Evolutionary conservation across 2,797 vertebrate species (phyloP).

Genomic region (Anguilla marmorata): DNA sequence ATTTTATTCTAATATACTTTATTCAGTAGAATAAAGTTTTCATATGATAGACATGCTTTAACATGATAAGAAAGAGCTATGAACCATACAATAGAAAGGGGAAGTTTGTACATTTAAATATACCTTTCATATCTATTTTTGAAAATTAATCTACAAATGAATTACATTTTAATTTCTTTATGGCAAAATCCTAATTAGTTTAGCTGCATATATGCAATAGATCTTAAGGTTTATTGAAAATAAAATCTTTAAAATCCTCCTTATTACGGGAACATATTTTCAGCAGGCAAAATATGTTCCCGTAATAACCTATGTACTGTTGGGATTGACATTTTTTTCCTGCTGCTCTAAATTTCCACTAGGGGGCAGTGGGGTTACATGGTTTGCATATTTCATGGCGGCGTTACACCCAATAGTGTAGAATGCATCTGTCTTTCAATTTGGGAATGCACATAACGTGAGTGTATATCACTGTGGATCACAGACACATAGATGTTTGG

Average conservation of each 20-base stretch:
- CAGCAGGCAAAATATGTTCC: not conserved
- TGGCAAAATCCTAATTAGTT: not conserved
- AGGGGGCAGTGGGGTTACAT: conserved; percentile 64
- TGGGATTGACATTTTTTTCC: not conserved
- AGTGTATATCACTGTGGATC: not conserved
- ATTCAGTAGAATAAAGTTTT: not conserved
- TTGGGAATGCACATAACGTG: not conserved
- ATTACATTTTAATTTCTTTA: not conserved
- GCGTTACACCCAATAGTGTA: not conserved
- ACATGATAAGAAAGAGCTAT: not conserved
- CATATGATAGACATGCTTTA: not conserved
- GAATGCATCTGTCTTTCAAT: not conserved
- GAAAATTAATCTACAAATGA: not conserved
- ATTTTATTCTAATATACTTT: not conserved
- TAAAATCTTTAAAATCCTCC: not conserved
- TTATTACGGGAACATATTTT: not conserved
- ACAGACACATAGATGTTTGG: not conserved
- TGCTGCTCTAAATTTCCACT: conserved; percentile 48
- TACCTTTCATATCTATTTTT: not conserved
- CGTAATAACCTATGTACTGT: not conserved
- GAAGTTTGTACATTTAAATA: not conserved
- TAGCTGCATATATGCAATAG: not conserved
- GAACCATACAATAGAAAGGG: not conserved
- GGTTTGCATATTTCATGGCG: not conserved
- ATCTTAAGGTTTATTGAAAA: too few relatives aligned